A percentile compares a stretch with the other conserved stretches of the same genome.
Evolutionary conservation across 2,888 invertebrate genomes (phyloP).

Genomic region (Himalopsyche kuldschensis): DNA sequence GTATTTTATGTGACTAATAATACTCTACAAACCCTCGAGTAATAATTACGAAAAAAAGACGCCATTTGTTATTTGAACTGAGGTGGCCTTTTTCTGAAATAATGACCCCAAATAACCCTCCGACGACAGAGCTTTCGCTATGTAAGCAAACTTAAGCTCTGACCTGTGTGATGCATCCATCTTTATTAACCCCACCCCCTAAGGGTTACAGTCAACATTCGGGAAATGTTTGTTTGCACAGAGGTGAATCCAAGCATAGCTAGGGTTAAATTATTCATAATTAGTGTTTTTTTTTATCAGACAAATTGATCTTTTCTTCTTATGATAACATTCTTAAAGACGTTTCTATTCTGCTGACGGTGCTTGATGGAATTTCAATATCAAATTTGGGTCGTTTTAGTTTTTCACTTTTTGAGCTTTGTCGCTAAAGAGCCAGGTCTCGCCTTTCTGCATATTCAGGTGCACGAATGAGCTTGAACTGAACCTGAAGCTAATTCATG

Average conservation of each 20-base stretch:
- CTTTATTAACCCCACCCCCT: constrained; percentile 13
- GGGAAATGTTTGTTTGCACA: not conserved
- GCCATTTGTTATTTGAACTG: not conserved
- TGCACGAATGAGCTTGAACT: too few relatives aligned
- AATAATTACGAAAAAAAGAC: not conserved
- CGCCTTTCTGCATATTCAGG: too few relatives aligned
- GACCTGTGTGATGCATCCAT: constrained; percentile 7
- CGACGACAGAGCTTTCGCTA: not conserved
- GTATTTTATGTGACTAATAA: not conserved
- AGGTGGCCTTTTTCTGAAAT: not conserved
- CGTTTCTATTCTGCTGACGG: too few relatives aligned
- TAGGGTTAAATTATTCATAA: too few relatives aligned
- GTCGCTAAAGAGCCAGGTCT: too few relatives aligned
- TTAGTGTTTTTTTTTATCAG: too few relatives aligned
- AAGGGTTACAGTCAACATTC: not conserved
- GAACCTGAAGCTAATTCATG: too few relatives aligned
- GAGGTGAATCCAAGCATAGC: not conserved
- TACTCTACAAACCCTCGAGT: not conserved
- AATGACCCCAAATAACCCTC: not conserved
- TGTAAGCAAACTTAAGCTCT: not conserved
- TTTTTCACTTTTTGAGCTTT: too few relatives aligned
- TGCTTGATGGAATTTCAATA: too few relatives aligned
- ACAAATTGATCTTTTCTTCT: too few relatives aligned
- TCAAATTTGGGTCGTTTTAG: too few relatives aligned
- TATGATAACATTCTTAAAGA: too few relatives aligned